These are phyloP conservation scores for Anoplius nigerrimus DNA, from an alignment of 2,888 invertebrate genomes.

Conservation along the genomic window DNA sequence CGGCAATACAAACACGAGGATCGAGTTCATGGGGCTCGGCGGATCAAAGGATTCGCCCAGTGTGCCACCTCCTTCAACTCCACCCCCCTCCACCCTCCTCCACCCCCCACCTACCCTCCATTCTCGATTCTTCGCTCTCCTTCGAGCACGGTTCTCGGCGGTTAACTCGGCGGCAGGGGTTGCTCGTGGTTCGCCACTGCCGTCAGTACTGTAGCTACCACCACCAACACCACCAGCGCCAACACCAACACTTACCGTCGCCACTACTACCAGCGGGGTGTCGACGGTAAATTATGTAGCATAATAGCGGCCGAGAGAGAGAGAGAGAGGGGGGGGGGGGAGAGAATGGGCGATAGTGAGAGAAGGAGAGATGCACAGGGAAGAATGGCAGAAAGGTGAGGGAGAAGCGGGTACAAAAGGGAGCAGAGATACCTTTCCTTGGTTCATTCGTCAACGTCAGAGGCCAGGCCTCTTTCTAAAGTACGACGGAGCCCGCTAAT, in stretches of 20 bases:
- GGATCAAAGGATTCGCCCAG: conserved; percentile 60
- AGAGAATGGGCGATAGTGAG: background rate
- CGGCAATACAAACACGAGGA: conserved; percentile 53
- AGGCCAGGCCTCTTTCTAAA: conserved; percentile 33
- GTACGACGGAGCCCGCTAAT: conserved; percentile 43
- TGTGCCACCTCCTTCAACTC: background rate
- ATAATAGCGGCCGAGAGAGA: conserved; percentile 54
- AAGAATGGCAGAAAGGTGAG: background rate
- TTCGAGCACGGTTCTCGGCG: conserved; percentile 38
- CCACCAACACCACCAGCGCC: conserved; percentile 1
- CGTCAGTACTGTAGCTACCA: background rate
- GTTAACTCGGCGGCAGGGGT: conserved; percentile 54
- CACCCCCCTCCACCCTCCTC: background rate
- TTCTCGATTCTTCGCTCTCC: conserved; percentile 11
- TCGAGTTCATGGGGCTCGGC: conserved; percentile 36
- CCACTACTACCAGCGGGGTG: conserved; percentile 40
- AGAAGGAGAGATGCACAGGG: too few species aligned
- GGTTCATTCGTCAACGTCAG: conserved; percentile 71
- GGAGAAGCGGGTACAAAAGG: conserved; percentile 9
- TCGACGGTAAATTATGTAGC: conserved; percentile 67
- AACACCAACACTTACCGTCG: conserved; percentile 42
- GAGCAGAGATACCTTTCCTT: conserved; percentile 59
- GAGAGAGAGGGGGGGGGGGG: background rate
- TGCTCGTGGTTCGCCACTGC: conserved; percentile 49
- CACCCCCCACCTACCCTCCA: conserved; percentile 36